phyloP scores from a whole-genome alignment of 2,113 vertebrate genomes.

The Zeus faber region DNA sequence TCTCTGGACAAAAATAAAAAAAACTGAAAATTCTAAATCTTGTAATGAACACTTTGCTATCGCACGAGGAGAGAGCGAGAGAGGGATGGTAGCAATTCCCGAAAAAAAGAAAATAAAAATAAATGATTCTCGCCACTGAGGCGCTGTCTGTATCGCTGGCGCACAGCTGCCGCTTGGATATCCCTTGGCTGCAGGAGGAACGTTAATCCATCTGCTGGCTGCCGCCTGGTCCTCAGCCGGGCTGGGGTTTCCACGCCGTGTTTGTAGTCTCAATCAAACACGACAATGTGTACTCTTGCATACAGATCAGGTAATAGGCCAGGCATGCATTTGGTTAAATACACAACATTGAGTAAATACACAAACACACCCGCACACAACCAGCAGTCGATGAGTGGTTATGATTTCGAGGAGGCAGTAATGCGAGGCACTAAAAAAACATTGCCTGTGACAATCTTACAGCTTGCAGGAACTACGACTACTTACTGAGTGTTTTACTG shows the following conservation, averaged over 20 bases:
- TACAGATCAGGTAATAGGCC: background rate
- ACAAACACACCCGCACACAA: too few species aligned
- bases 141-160: slow-evolving; percentile 36
- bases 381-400: too few species aligned
- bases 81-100: slow-evolving; percentile 30
- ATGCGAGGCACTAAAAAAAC: too few species aligned
- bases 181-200: slow-evolving; percentile 37
- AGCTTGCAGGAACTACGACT: too few species aligned
- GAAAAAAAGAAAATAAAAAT: slow-evolving; percentile 28
- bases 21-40: too few species aligned
- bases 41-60: slow-evolving; percentile 21
- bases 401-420: too few species aligned
- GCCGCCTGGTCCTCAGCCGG: background rate
- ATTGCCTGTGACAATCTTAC: too few species aligned
- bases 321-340: too few species aligned
- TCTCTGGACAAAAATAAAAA: too few species aligned
- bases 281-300: slow-evolving; percentile 5
- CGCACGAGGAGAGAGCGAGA: slow-evolving; percentile 6
- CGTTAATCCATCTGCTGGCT: slow-evolving; percentile 46
- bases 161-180: slow-evolving; percentile 41
- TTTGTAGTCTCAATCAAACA: slow-evolving; percentile 46
- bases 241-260: slow-evolving; percentile 23
- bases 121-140: slow-evolving; percentile 15
- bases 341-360: too few species aligned
- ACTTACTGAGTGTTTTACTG: too few species aligned